A percentile compares a stretch with the other conserved stretches of the same genome.
Evolutionary conservation across 2,888 invertebrate species (phyloP).

Genomic region (Eupithecia inturbata): DNA sequence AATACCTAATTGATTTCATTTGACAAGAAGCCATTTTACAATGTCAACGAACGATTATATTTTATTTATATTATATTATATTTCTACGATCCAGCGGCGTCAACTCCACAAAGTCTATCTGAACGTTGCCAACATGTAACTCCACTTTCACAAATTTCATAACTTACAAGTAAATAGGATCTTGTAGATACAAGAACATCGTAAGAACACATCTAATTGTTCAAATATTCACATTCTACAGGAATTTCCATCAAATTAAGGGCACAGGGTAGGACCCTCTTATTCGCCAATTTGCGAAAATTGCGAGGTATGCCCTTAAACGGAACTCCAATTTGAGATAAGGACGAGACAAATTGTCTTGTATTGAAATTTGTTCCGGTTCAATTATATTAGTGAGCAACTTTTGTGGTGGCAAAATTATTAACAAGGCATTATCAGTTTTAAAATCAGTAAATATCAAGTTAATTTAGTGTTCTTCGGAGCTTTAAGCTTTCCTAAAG

Average conservation of each 20-base stretch:
- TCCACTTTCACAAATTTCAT: neutral
- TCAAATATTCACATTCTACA: constrained; percentile 18
- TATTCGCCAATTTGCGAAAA: constrained; percentile 67
- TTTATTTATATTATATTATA: no score
- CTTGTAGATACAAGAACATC: neutral
- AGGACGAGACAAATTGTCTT: constrained; percentile 64
- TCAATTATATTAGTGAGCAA: constrained; percentile 50
- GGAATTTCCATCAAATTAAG: constrained; percentile 57
- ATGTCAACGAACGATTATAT: no score
- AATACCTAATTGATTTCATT: no score
- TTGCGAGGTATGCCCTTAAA: constrained; percentile 64
- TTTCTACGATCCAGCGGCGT: no score
- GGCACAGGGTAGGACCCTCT: constrained; percentile 48
- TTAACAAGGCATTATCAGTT: neutral
- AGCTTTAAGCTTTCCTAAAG: no score
- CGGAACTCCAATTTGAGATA: constrained; percentile 64
- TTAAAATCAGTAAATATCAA: neutral
- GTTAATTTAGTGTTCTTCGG: neutral
- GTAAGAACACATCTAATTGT: constrained; percentile 10
- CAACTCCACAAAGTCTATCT: neutral
- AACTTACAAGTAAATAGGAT: neutral
- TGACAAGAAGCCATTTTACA: no score
- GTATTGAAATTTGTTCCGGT: constrained; percentile 53
- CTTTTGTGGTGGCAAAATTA: neutral
- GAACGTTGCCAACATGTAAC: neutral